Evolutionary conservation across 2,113 vertebrate genomes (phyloP), one percentile per base, ranked within the genome.

Genomic region (Mesocricetus auratus): DNA sequence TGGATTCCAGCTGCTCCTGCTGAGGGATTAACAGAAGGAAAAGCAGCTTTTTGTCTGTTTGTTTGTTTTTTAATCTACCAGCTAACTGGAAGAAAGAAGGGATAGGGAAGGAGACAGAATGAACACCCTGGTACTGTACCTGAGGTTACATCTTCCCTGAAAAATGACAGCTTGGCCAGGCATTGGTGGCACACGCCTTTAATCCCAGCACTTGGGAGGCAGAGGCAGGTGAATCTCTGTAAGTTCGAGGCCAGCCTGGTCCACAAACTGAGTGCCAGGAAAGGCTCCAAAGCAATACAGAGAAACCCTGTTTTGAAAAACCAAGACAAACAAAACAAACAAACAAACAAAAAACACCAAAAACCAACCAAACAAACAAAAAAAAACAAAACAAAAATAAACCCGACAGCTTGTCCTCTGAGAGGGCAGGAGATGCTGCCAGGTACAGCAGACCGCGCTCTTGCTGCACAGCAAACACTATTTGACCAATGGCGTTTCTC

Each of bases 361-460:
- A n/a, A n/a, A n/a, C n/a, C n/a, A n/a, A n/a, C n/a, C n/a, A n/a
- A n/a, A n/a, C n/a, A n/a, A n/a, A n/a, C n/a, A n/a, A n/a, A n/a
- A n/a, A n/a, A n/a, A n/a, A n/a, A n/a, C n/a, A n/a, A n/a, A n/a
- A n/a, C n/a, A n/a, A n/a, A n/a, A n/a, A n/a, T n/a, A n/a, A n/a
- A n/a, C n/a, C n/a, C n/a, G n/a, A n/a, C n/a, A n/a, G n/a, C n/a
- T 24, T 75, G 47, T 91, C 16, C 50, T 66, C 29, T 33, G 60
- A 93, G 69, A 74, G 1, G 12, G 45, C 21, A 47, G 47, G 45
- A 53, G 33, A 39, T n/a, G n/a, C 68, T 0, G 0, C 7, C 17
- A 2, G 0, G 2, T 5, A n/a, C 0, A 9, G 16, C 26, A 68
- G 68, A 13, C 36, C 15, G 50, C 16, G 74, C n/a, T 45, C 16